Base-by-base conservation (phyloP, 2,888 invertebrate species). In the Cinara cedri region DNA sequence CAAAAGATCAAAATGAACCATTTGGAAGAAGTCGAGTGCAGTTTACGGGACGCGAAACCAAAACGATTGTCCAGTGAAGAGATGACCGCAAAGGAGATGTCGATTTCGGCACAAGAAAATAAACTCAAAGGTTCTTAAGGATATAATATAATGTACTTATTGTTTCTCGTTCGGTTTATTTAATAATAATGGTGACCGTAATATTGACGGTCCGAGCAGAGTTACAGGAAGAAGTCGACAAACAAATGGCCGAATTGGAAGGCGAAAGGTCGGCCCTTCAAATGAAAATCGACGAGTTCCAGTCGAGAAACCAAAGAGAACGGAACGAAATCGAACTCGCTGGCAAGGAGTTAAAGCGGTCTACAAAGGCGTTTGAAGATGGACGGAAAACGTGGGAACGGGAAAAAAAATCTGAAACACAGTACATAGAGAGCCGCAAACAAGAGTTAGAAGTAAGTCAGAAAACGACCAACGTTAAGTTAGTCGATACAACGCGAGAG, bases 351-450 rank as follows among this genome's bases (percentile, higher is more conserved):
- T 19, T 78, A 16, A 78, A 78, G 49, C 44, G 76, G 26, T 68
- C 68, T 11, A 21, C 16, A 11, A 68, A 65, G 9, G 34, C 60
- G 1, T 68, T 78, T 8, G 76, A 78, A 4, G 66, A 68, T 8
- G 9, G 57, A 1, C 76, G 76, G 19, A 78, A 60, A 1, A 49
- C 34, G 16, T 78, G 76, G 76, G 68, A 78, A 68, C 76, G 76
- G 14, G 76, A 78, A 34, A 78, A 68, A 49, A 68, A 78, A 68
- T 78, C 76, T 16, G 76, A 78, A 68, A 78, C 19, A 14, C 76
- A 78, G 21, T 78, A 78, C 57, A 70, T 78, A 19, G 76, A 78
- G 60, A 57, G 21, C 34, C 68, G 76, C 1, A 78, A 68, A 70
- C 57, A 78, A 60, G 76, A 78, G 19, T 60, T 78, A 3, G 76